Conservation (phyloP, 2,888 invertebrate species). For the Gandaritis pyraliata region DNA sequence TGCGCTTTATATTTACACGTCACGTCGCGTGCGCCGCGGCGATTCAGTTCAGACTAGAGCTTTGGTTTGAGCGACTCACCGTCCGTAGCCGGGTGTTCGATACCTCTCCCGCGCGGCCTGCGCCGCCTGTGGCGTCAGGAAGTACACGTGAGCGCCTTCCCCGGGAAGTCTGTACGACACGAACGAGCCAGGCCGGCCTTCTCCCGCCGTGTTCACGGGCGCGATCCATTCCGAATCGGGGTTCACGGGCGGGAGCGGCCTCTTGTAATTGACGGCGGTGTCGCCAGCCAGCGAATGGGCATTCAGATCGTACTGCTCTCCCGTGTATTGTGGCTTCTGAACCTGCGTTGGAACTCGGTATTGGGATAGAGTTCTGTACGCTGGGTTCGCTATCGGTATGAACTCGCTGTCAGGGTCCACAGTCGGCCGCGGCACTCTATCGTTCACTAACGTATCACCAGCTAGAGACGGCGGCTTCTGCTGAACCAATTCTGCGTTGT, state of each 20-base stretch:
- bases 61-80: slow-evolving; percentile 82
- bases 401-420: slow-evolving; percentile 89
- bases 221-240: slow-evolving; percentile 85
- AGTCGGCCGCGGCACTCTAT: slow-evolving; percentile 86
- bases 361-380: slow-evolving; percentile 66
- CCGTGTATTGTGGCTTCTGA: slow-evolving; percentile 67
- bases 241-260: slow-evolving; percentile 82
- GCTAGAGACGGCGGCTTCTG: slow-evolving; percentile 79
- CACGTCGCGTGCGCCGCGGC: slow-evolving; percentile 61
- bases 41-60: slow-evolving; percentile 78
- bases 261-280: slow-evolving; percentile 83
- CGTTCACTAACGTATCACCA: slow-evolving; percentile 89
- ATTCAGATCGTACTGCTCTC: slow-evolving; percentile 75
- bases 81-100: slow-evolving; percentile 73
- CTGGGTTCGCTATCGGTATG: slow-evolving; percentile 77
- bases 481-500: slow-evolving; percentile 64
- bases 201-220: slow-evolving; percentile 75
- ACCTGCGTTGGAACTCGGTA: slow-evolving; percentile 64
- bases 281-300: slow-evolving; percentile 74
- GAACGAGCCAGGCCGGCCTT: slow-evolving; percentile 84
- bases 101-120: slow-evolving; percentile 66
- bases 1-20: slow-evolving; percentile 82
- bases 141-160: slow-evolving; percentile 91
- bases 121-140: slow-evolving; percentile 88
- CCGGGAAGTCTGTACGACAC: slow-evolving; percentile 90